Conservation (phyloP, 2,113 vertebrate species). For the Pluvialis apricaria region DNA sequence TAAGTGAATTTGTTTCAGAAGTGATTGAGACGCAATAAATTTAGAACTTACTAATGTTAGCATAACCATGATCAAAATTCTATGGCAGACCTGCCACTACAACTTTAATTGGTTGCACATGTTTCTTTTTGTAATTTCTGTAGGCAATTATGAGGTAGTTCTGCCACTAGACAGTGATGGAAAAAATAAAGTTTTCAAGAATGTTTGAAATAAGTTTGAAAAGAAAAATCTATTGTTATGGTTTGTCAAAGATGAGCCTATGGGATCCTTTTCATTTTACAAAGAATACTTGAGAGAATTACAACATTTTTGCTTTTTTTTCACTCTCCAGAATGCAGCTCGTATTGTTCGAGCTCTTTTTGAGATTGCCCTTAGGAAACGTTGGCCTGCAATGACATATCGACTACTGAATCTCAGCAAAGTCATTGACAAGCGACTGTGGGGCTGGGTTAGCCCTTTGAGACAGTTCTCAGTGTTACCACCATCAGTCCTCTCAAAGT, state of each 20-base stretch:
- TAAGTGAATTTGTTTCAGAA: not conserved
- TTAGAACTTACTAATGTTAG: not conserved
- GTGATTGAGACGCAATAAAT: not conserved
- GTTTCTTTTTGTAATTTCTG: not conserved
- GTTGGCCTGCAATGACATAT: conserved; percentile 96
- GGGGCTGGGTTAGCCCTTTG: conserved; percentile 92
- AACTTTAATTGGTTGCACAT: not conserved
- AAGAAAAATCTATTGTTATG: conserved; percentile 11
- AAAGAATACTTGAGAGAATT: not conserved
- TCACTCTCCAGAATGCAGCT: conserved; percentile 87
- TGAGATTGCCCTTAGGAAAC: conserved; percentile 94
- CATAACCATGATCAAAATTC: not conserved
- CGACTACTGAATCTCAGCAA: conserved; percentile 94
- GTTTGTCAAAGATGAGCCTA: not conserved
- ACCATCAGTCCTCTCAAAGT: conserved; percentile 79
- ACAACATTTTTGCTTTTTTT: not conserved
- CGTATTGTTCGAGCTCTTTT: conserved; percentile 95
- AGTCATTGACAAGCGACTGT: conserved; percentile 94
- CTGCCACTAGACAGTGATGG: not conserved
- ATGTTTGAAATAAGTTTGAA: not conserved
- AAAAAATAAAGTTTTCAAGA: conserved; percentile 7
- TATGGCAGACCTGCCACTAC: not conserved
- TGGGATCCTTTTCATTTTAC: not conserved
- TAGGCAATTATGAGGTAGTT: not conserved
- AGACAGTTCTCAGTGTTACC: conserved; percentile 90